These are phyloP conservation scores for Cossypha polioptera DNA, from an alignment of 2,797 vertebrate species.

Conservation along the genomic window DNA sequence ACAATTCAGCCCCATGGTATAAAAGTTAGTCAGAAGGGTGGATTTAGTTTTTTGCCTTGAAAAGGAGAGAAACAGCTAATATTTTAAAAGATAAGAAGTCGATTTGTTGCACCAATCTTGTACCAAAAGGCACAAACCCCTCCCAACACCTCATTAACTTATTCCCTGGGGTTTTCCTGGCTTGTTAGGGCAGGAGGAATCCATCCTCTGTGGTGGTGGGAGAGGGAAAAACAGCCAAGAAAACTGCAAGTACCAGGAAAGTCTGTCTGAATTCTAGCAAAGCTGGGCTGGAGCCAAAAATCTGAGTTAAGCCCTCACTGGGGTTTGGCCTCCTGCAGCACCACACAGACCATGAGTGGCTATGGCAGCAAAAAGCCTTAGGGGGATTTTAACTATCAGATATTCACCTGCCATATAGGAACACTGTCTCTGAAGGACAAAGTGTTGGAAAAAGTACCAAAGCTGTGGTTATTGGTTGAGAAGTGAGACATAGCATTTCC, in stretches of 20 bases:
- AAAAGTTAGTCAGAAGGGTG: not conserved
- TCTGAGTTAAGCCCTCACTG: not conserved
- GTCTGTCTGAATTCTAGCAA: not conserved
- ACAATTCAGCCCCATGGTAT: not conserved
- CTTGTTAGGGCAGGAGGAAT: not conserved
- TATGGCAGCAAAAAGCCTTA: not conserved
- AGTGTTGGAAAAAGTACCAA: not conserved
- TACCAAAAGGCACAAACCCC: not conserved
- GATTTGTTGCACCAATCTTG: not conserved
- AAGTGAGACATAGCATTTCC: not conserved
- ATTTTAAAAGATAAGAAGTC: not conserved
- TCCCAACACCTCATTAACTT: not conserved
- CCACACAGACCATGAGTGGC: rapidly evolving
- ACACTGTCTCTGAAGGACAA: not conserved
- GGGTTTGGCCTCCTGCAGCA: not conserved
- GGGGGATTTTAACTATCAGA: not conserved
- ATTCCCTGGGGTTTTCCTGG: not conserved
- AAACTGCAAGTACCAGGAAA: not conserved
- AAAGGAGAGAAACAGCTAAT: not conserved
- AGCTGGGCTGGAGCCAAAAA: not conserved
- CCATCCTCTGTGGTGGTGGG: not conserved
- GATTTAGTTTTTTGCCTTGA: not conserved
- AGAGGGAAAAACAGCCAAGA: not conserved
- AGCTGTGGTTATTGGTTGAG: not conserved
- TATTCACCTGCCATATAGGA: not conserved